phyloP scores from a whole-genome alignment of 92 coral and sea anemone genomes.

The Muricea muricata region DNA sequence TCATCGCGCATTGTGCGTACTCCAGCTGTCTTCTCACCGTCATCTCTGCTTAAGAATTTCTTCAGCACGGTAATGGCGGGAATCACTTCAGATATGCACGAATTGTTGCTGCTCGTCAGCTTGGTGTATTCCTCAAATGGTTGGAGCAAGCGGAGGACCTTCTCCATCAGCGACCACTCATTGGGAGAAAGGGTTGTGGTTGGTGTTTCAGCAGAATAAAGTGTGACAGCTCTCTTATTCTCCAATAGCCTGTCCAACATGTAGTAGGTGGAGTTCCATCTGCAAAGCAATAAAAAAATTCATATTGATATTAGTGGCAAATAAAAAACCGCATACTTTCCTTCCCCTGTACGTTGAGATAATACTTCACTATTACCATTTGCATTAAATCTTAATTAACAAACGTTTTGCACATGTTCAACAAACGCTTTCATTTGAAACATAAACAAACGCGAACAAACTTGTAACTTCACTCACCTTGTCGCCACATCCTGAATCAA shows the following conservation, averaged over 20 bases:
- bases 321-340: not conserved
- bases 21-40: too few relatives aligned
- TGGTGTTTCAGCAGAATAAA: constrained; percentile 16
- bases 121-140: constrained; percentile 26
- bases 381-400: too few relatives aligned
- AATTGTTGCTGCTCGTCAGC: constrained; percentile 26
- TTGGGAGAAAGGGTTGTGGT: not conserved
- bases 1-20: too few relatives aligned
- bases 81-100: too few relatives aligned
- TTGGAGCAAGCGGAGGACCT: constrained; percentile 25
- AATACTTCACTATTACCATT: not conserved
- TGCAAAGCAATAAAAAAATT: not conserved
- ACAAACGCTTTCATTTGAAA: too few relatives aligned
- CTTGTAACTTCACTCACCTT: too few relatives aligned
- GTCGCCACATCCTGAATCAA: too few relatives aligned
- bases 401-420: too few relatives aligned
- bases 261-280: not conserved
- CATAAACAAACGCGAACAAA: too few relatives aligned
- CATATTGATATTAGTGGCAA: not conserved
- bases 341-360: not conserved
- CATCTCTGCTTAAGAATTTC: constrained; percentile 7
- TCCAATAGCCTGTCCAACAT: constrained; percentile 22
- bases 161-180: constrained; percentile 25
- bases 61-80: constrained; percentile 36
- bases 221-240: too few relatives aligned